These are phyloP conservation scores for Cairina moschata DNA, from an alignment of 2,113 vertebrate species.

Conservation along the genomic window DNA sequence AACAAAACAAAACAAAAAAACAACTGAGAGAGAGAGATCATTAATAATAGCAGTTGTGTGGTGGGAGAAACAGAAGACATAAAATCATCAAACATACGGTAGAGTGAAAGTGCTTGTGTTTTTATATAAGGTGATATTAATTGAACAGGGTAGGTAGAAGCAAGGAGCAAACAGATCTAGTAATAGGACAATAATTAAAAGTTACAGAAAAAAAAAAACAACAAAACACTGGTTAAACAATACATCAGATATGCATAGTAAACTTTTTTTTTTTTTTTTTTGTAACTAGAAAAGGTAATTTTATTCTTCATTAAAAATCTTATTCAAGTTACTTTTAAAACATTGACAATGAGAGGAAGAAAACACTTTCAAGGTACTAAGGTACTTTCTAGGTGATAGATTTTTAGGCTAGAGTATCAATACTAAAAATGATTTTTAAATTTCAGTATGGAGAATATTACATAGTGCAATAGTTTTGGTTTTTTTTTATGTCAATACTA, in stretches of 20 bases:
- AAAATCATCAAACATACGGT: constrained; percentile 41
- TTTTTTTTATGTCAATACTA: neutral
- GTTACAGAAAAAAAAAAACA: neutral
- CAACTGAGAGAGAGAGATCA: neutral
- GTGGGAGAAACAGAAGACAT: neutral
- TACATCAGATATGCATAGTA: neutral
- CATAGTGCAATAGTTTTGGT: neutral
- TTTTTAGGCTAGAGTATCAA: neutral
- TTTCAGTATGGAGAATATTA: neutral
- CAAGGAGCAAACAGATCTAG: neutral
- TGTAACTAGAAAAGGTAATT: neutral
- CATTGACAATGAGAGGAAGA: neutral
- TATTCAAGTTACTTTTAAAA: neutral
- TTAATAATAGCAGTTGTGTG: constrained; percentile 32
- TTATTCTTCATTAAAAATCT: neutral
- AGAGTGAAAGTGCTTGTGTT: neutral
- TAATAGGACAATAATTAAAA: constrained; percentile 28
- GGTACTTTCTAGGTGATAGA: neutral
- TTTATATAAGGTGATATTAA: constrained; percentile 14
- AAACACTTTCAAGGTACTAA: neutral
- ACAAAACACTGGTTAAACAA: neutral
- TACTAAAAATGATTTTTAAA: neutral
- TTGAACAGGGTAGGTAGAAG: neutral
- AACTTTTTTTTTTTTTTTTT: neutral
- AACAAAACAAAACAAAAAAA: too few relatives aligned